Conservation (phyloP, 2,888 invertebrate species). For the Himalopsyche anomala region DNA sequence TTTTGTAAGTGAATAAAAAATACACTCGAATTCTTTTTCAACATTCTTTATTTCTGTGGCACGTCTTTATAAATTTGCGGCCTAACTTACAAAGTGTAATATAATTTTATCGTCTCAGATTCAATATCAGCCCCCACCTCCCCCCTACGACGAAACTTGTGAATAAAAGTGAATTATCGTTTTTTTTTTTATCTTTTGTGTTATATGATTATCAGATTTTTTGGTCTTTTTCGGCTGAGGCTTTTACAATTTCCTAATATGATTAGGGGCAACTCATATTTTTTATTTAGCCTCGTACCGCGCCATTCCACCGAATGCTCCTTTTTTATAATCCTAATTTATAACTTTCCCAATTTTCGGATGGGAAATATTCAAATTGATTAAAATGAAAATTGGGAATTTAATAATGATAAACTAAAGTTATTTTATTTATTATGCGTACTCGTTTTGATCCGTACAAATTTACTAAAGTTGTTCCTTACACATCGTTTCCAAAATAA, state of each 20-base stretch:
- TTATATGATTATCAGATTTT: slow-evolving; percentile 65
- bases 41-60: slow-evolving; percentile 47
- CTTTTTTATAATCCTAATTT: slow-evolving; percentile 49
- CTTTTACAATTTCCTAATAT: slow-evolving; percentile 59
- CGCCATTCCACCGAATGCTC: slow-evolving; percentile 41
- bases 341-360: slow-evolving; percentile 46
- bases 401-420: too few species aligned
- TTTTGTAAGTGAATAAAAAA: slow-evolving; percentile 57
- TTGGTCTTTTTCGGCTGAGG: slow-evolving; percentile 48
- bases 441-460: too few species aligned
- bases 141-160: slow-evolving; percentile 56
- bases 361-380: slow-evolving; percentile 41
- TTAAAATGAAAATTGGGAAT: neutral
- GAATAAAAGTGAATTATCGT: slow-evolving; percentile 65
- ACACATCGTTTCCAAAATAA: too few species aligned
- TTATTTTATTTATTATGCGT: too few species aligned
- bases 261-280: slow-evolving; percentile 62
- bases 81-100: slow-evolving; percentile 65
- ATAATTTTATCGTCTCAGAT: slow-evolving; percentile 65
- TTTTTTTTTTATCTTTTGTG: slow-evolving; percentile 64
- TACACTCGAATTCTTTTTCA: slow-evolving; percentile 48
- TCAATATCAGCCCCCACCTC: slow-evolving; percentile 62
- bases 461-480: too few species aligned
- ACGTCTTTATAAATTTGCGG: slow-evolving; percentile 65
- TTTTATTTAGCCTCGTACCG: slow-evolving; percentile 48